Evolutionary conservation across 1,140 invertebrate species (phyloP), one percentile per base, ranked within the genome.

Genomic region (Augochlora pura): DNA sequence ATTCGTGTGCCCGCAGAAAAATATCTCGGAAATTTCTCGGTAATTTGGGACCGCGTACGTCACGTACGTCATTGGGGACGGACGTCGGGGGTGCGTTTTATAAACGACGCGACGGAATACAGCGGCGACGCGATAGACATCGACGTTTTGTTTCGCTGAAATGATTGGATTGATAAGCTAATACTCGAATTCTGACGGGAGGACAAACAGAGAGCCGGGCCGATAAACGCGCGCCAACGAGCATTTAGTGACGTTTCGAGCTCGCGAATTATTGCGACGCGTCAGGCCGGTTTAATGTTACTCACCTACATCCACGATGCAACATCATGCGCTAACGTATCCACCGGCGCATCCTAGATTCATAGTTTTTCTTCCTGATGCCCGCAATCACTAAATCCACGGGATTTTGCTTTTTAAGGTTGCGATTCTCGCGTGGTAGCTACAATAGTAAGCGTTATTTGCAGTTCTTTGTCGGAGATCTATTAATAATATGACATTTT

Each of bases 131-230:
- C 27, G 67, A 71, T 71, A 69, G 25, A 70, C 7, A 25, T 63
- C 46, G 76, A 71, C 57, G 46, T 80, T 64, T 54, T 25, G 72
- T 83, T 70, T 67, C 27, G 66, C 39, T 57, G 66, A 59, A 80
- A 80, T 83, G 74, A 83, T 80, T 70, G 66, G 70, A 71, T 49
- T 80, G 71, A 84, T 83, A 77, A 80, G 71, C 27, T 80, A 83
- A 83, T 84, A 70, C 23, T 67, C 39, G 27, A 69, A 84, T 67
- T 80, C 38, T 80, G 81, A 83, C 82, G 23, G 38, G 54, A 39
- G 32, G 27, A 42, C 82, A 75, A 83, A 83, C 71, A 83, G 21
- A 57, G 54, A 57, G 25, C n/a, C 65, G 66, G 49, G 25, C 23
- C 57, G 70, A 84, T 80, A 84, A 84, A 84, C 52, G 69, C 57